Conservation (phyloP, 1,140 invertebrate species). For the Panagrolaimus sp. region DNA sequence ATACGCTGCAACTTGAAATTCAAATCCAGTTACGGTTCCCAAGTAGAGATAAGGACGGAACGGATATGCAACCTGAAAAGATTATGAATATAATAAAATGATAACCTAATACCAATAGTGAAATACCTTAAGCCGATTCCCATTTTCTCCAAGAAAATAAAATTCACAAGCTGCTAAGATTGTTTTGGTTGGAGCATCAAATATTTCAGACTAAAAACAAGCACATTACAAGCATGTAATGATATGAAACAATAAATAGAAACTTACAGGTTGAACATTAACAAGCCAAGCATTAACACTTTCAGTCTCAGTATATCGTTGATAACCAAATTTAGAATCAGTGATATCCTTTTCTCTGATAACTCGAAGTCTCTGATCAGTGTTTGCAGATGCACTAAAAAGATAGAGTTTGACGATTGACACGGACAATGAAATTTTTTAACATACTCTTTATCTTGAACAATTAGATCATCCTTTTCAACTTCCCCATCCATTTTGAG, state of each 20-base stretch:
- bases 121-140: conserved; percentile 76
- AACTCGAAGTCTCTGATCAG: conserved; percentile 66
- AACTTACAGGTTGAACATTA: conserved; percentile 76
- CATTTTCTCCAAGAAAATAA: conserved; percentile 95
- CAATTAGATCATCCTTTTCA: conserved; percentile 4
- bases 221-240: no score
- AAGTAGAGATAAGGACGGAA: conserved; percentile 91
- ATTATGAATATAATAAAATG: conserved; percentile 15
- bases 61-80: conserved; percentile 70
- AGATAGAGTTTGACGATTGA: conserved; percentile 10
- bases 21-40: conserved; percentile 70
- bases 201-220: conserved; percentile 73
- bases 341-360: conserved; percentile 77
- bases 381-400: conserved; percentile 31
- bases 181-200: conserved; percentile 81
- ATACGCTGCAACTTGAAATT: conserved; percentile 81
- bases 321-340: conserved; percentile 88
- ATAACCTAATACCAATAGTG: neutral
- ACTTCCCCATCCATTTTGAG: neutral
- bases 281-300: conserved; percentile 87
- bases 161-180: conserved; percentile 86
- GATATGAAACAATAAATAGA: no score
- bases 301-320: conserved; percentile 73
- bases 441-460: neutral
- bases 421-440: neutral